Base-by-base conservation (phyloP, 1,140 invertebrate species). In the Proctacanthus coquilletti region DNA sequence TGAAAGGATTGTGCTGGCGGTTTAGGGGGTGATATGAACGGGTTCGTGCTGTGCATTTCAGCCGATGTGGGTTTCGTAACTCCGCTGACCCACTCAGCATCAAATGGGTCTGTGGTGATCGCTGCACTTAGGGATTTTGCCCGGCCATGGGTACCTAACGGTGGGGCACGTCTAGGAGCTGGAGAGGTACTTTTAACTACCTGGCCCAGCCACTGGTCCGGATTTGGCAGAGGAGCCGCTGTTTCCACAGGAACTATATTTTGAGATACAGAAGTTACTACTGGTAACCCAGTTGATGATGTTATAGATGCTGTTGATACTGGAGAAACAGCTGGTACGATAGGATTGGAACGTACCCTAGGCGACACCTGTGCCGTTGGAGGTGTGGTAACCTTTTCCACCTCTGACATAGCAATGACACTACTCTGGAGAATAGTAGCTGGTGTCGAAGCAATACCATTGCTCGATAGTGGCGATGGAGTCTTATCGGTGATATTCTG, bases 21-120 rank as follows among this genome's bases (percentile, higher is more conserved):
- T 53, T 48, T 59, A 59, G 62, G 38, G 60, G 60, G 42, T 63
- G 53, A 62, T 62, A 69, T 57, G 45, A 69, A 69, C 18, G 66
- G 66, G 58, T 69, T 69, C 37, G 66, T 69, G 43, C 53, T 63
- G 41, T 57, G 55, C 39, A 52, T 55, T 39, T 45, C 34, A 34
- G 45, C 31, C 17, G 49, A 45, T 13, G 45, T 49, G 45, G 50
- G 48, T 45, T 50, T 52, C 14, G 53, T 51, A 19, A 60, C 53
- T 43, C 50, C 50, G 18, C 51, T 76, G 2, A 77, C 82, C 84
- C 85, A 88, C 49, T 86, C 84, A 5, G 82, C 82, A 56, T 88
- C 82, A 51, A 88, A 88, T 0, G 84, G 84, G 65, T 91, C 84
- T 10, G 42, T 31, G 33, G 46, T 49, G 1, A 45, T 56, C 43